phyloP scores from a whole-genome alignment of 2,797 vertebrate genomes.

The Rhinogobio ventralis region DNA sequence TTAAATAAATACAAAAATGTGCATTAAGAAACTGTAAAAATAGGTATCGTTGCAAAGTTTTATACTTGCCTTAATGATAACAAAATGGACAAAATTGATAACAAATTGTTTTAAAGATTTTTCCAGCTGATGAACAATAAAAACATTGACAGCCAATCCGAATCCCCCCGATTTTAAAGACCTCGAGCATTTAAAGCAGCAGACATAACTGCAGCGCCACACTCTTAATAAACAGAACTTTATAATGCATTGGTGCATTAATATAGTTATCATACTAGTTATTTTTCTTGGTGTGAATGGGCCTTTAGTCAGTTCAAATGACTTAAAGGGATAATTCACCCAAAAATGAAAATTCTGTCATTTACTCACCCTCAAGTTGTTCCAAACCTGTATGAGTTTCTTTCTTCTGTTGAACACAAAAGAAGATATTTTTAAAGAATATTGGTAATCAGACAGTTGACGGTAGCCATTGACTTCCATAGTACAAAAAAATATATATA shows the following conservation, averaged over 20 bases:
- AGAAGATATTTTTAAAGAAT: too few species aligned
- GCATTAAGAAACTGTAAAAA: neutral
- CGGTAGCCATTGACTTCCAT: too few species aligned
- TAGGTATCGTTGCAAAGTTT: neutral
- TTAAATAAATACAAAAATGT: neutral
- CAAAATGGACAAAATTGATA: too few species aligned
- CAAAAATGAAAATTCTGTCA: too few species aligned
- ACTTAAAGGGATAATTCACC: too few species aligned
- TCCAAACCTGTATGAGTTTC: too few species aligned
- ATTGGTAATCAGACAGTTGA: too few species aligned
- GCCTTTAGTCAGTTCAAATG: neutral
- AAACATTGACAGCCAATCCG: neutral
- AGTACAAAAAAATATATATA: too few species aligned
- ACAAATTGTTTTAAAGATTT: too few species aligned
- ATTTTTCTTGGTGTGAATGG: neutral
- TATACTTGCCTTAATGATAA: neutral
- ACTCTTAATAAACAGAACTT: neutral
- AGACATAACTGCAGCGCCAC: neutral
- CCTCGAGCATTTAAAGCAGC: neutral
- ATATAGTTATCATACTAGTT: neutral
- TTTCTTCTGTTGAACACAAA: too few species aligned
- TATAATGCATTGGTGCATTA: too few species aligned
- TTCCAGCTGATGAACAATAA: neutral
- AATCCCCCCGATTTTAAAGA: neutral
- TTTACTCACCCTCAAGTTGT: too few species aligned